Base-by-base conservation (phyloP, 2,888 invertebrate species). In the Crematogaster levior region DNA sequence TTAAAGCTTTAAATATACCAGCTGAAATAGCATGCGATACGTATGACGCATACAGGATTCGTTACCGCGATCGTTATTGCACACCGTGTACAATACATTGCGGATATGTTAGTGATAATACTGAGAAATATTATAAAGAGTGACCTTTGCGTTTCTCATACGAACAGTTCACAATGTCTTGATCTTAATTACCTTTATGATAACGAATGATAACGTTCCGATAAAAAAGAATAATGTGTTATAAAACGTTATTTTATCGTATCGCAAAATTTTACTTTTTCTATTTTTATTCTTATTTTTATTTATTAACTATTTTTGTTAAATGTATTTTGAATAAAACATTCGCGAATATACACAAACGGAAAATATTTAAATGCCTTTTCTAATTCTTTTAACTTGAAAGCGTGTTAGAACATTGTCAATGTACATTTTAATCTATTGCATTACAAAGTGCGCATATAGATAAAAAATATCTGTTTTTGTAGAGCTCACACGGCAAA, bases 1-100 rank as follows among this genome's bases (percentile, higher is more conserved):
- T 65, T 75, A 75, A 53, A 66, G 75, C 27, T 75, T 65, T 75
- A 66, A 75, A 75, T 65, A 75, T 65, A 75, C 37, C 48, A 40
- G 27, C 51, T 40, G 53, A 75, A 75, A 75, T 75, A 53, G 75
- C 75, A 66, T 75, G 75, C 40, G 46, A 61, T 75, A 75, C 51
- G 65, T 75, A 75, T 65, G 15, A 40, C n/a, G 75, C 75, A 75
- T 75, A 75, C 66, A 30, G 65, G 37, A 75, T 75, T 75, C 40
- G 27, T 56, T 40, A 66, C 40, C 40, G 21, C 27, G 51, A 65
- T 75, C 75, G 53, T 75, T 75, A 66, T 75, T 75, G 75, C 27
- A 66, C 75, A 40, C 66, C 10, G 66, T 40, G 21, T 40, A 65
- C 66, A 51, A 15, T 40, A 65, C 66, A 51, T 75, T 75, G 75